Evolutionary conservation across 2,888 invertebrate genomes (phyloP).

Genomic region (Agriopis marginaria): DNA sequence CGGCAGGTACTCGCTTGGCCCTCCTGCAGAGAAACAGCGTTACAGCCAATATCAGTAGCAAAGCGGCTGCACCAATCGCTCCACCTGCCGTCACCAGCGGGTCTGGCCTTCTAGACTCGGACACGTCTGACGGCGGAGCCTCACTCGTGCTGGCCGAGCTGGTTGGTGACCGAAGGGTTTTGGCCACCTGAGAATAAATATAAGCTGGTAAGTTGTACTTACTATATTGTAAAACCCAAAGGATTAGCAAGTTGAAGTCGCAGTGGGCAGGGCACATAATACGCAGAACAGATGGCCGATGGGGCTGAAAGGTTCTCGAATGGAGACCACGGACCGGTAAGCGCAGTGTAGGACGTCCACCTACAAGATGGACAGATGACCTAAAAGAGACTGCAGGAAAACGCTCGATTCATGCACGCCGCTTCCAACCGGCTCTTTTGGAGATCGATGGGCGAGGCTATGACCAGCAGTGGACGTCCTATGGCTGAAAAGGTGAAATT

Average conservation of each 20-base stretch:
- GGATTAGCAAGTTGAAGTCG: no score
- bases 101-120: constrained; percentile 57
- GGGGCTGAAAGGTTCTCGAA: no score
- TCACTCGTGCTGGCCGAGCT: constrained; percentile 41
- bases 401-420: neutral
- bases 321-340: no score
- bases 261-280: no score
- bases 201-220: neutral
- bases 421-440: no score
- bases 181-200: constrained; percentile 50
- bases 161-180: constrained; percentile 52
- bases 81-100: constrained; percentile 78
- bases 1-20: constrained; percentile 66
- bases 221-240: no score
- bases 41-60: constrained; percentile 67
- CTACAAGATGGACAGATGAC: neutral
- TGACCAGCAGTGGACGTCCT: no score
- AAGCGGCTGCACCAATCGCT: constrained; percentile 71
- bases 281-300: no score
- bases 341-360: no score
- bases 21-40: constrained; percentile 73
- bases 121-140: constrained; percentile 53
- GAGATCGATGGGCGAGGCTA: no score
- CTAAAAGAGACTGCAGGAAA: neutral
- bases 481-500: no score